Percentiles rank a stretch among this genome's conserved stretches.
Evolutionary conservation across 1,140 invertebrate species (phyloP).

Genomic region (Riptortus pedestris): DNA sequence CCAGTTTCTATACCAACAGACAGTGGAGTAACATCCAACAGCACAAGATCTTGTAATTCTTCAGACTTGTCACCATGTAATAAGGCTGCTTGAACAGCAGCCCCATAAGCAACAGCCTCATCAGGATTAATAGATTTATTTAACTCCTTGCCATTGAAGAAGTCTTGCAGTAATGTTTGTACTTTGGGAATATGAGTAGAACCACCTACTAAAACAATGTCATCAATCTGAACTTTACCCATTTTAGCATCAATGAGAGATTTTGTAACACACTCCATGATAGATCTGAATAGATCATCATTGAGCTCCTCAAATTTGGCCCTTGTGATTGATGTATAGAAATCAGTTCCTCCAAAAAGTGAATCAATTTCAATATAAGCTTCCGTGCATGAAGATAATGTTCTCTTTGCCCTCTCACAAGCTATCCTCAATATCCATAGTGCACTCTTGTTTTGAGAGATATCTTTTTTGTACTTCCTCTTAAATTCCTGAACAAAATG

Average conservation of each 20-base stretch:
- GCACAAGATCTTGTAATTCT: conserved; percentile 75
- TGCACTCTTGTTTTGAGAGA: conserved; percentile 78
- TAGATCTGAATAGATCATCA: conserved; percentile 80
- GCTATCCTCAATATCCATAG: conserved; percentile 82
- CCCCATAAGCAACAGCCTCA: conserved; percentile 83
- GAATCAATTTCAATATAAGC: conserved; percentile 91
- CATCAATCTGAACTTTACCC: conserved; percentile 85
- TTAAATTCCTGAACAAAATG: conserved; percentile 96
- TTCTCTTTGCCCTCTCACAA: conserved; percentile 92
- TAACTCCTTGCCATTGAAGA: conserved; percentile 94
- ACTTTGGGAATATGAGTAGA: conserved; percentile 97
- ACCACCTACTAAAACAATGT: conserved; percentile 93
- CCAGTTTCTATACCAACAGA: conserved; percentile 95
- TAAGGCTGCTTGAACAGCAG: conserved; percentile 83
- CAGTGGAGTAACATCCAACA: conserved; percentile 87
- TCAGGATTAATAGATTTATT: conserved; percentile 94
- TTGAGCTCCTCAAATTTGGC: conserved; percentile 90
- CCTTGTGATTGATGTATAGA: conserved; percentile 89
- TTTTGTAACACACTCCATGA: conserved; percentile 91
- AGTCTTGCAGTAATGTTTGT: conserved; percentile 86
- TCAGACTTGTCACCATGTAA: conserved; percentile 90
- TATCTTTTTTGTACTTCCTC: conserved; percentile 91
- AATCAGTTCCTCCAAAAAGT: conserved; percentile 88
- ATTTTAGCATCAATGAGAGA: conserved; percentile 85
- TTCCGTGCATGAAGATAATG: conserved; percentile 85